These are phyloP conservation scores for Latheticus oryzae DNA, from an alignment of 2,888 invertebrate species.

Conservation along the genomic window DNA sequence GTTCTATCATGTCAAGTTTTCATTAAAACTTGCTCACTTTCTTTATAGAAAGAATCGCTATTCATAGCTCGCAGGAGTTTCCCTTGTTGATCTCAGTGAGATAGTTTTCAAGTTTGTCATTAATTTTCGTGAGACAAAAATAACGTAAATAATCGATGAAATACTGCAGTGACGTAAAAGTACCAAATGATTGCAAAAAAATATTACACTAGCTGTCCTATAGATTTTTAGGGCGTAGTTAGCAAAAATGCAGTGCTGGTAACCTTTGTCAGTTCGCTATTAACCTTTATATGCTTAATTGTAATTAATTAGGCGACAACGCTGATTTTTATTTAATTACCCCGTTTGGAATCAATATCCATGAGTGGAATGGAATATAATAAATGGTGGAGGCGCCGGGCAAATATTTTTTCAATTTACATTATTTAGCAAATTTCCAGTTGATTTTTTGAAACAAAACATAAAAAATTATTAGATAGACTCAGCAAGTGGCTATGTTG, in stretches of 20 bases:
- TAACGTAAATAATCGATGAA: slow-evolving; percentile 12
- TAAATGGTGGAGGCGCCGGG: slow-evolving; percentile 38
- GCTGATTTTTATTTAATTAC: slow-evolving; percentile 39
- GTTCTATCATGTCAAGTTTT: slow-evolving; percentile 7
- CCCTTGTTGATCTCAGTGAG: slow-evolving; percentile 13
- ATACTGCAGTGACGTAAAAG: slow-evolving; percentile 2
- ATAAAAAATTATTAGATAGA: slow-evolving; percentile 16
- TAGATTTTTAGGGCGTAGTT: slow-evolving; percentile 28
- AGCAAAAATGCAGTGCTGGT: slow-evolving; percentile 31
- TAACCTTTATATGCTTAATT: slow-evolving; percentile 41
- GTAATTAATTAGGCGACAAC: slow-evolving; percentile 31
- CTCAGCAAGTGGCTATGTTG: slow-evolving; percentile 39
- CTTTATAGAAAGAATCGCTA: slow-evolving; percentile 20
- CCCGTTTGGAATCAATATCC: slow-evolving; percentile 19
- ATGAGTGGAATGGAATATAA: slow-evolving; percentile 4
- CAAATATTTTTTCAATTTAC: slow-evolving; percentile 1
- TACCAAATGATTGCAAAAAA: not conserved
- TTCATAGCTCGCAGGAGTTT: slow-evolving; percentile 7
- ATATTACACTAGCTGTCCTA: slow-evolving; percentile 11
- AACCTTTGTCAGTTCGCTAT: slow-evolving; percentile 39
- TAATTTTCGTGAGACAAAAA: slow-evolving; percentile 14
- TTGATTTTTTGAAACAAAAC: too few species aligned
- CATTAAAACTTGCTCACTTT: slow-evolving; percentile 23
- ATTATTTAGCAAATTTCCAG: too few species aligned
- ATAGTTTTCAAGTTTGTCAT: slow-evolving; percentile 19